These are phyloP conservation scores for Caranx ignobilis DNA, from an alignment of 2,113 vertebrate genomes.

Conservation along the genomic window DNA sequence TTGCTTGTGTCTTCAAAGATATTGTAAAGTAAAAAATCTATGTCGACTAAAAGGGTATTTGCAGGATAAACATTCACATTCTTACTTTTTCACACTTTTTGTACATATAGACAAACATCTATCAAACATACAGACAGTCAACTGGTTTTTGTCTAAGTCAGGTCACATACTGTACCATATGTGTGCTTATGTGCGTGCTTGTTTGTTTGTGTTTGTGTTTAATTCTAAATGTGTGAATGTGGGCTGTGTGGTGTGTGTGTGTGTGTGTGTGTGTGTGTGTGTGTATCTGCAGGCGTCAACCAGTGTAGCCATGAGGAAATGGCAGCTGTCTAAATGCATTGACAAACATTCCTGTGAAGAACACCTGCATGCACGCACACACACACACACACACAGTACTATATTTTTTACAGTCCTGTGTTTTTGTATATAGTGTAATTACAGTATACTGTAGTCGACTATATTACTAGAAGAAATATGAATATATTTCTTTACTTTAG, in stretches of 20 bases:
- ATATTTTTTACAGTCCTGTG: too few species aligned
- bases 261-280: constrained; percentile 20
- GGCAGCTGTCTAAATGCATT: constrained; percentile 62
- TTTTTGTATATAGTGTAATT: too few species aligned
- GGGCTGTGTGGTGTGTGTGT: constrained; percentile 11
- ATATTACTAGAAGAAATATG: too few species aligned
- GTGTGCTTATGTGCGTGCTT: constrained; percentile 6
- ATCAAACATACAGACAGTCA: too few species aligned
- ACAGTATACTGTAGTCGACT: too few species aligned
- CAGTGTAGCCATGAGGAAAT: constrained; percentile 51
- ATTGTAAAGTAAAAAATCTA: too few species aligned
- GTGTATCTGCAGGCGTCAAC: constrained; percentile 36
- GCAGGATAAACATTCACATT: background rate
- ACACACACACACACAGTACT: background rate
- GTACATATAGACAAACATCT: too few species aligned
- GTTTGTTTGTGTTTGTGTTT: background rate
- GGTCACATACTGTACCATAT: constrained; percentile 15
- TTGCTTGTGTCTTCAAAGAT: too few species aligned
- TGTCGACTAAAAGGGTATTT: background rate
- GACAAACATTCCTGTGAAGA: constrained; percentile 25
- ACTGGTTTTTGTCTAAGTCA: background rate
- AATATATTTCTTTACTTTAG: too few species aligned
- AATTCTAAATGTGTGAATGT: background rate
- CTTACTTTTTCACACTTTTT: background rate
- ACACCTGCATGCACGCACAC: background rate